These are phyloP conservation scores for Antigone vipio DNA, from an alignment of 2,113 vertebrate species.

Conservation along the genomic window DNA sequence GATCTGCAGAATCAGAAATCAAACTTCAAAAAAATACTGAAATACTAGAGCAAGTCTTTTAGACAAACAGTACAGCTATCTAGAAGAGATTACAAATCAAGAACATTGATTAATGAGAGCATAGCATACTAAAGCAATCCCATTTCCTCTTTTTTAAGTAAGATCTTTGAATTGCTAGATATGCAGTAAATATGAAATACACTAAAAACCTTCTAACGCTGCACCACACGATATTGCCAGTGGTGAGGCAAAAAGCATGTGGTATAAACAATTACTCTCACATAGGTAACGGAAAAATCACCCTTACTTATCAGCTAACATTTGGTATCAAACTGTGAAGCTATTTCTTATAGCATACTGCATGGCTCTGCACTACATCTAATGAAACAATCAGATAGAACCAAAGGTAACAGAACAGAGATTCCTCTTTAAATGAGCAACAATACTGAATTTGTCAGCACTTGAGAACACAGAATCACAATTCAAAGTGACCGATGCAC, in stretches of 20 bases:
- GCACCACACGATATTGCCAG: not conserved
- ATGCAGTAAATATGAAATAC: not conserved
- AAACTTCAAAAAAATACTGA: not conserved
- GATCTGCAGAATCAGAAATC: not conserved
- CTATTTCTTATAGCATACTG: not conserved
- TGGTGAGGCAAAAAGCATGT: not conserved
- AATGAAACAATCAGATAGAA: not conserved
- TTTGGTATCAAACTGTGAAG: not conserved
- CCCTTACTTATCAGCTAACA: not conserved
- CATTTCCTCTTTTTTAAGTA: not conserved
- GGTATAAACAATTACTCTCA: not conserved
- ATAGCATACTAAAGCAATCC: not conserved
- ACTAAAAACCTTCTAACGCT: not conserved
- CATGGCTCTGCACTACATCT: not conserved
- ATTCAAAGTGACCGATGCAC: not conserved
- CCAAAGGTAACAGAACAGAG: not conserved
- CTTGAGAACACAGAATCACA: not conserved
- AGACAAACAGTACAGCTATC: not conserved
- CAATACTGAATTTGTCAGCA: not conserved
- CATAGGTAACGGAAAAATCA: not conserved
- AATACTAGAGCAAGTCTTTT: not conserved
- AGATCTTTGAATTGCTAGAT: not conserved
- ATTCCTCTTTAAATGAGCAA: not conserved
- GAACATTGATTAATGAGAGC: not conserved
- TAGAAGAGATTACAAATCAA: not conserved